These are phyloP conservation scores for Triops longicaudatus DNA, from an alignment of 1,140 invertebrate genomes.

Conservation along the genomic window DNA sequence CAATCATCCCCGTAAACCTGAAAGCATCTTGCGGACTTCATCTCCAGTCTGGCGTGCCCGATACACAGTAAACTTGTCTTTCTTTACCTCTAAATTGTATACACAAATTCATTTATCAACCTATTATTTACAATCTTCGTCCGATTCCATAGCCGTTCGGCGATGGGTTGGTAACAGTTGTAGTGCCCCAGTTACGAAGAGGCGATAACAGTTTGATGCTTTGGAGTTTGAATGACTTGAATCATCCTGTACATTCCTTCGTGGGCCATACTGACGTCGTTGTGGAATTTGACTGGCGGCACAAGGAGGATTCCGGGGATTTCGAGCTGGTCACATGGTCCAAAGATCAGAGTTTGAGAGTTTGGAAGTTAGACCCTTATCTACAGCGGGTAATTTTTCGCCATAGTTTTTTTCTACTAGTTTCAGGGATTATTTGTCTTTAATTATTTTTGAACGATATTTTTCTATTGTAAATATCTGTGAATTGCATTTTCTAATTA, in stretches of 20 bases:
- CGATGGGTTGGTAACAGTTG: constrained; percentile 80
- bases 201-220: constrained; percentile 72
- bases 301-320: constrained; percentile 49
- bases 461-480: too few relatives aligned
- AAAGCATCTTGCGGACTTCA: constrained; percentile 70
- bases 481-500: too few relatives aligned
- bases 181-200: constrained; percentile 66
- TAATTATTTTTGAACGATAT: too few relatives aligned
- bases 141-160: constrained; percentile 65
- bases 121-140: background rate
- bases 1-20: constrained; percentile 66
- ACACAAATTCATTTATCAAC: constrained; percentile 21
- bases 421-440: background rate
- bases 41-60: constrained; percentile 89
- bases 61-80: constrained; percentile 56
- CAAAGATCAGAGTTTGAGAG: constrained; percentile 79
- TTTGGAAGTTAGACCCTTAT: constrained; percentile 80
- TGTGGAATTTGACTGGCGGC: constrained; percentile 86
- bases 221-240: constrained; percentile 64
- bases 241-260: constrained; percentile 71
- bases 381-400: constrained; percentile 54
- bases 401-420: constrained; percentile 24
- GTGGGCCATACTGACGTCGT: constrained; percentile 88
- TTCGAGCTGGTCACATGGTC: constrained; percentile 93
- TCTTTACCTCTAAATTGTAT: constrained; percentile 20